Conservation (phyloP, 2,888 invertebrate species). For the Margaritifera margaritifera region DNA sequence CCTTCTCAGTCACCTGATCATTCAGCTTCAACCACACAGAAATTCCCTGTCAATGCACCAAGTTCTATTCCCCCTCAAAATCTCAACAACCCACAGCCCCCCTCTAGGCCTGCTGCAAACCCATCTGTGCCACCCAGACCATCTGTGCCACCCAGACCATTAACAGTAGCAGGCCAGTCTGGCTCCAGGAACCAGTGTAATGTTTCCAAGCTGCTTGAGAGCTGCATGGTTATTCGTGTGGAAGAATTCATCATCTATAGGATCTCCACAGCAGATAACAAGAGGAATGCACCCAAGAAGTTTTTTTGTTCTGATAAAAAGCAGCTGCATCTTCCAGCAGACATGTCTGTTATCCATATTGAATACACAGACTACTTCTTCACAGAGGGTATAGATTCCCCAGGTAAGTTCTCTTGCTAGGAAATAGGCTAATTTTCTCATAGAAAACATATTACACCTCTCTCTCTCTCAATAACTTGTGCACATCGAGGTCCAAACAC, state of each 20-base stretch:
- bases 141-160: not conserved
- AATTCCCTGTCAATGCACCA: constrained; percentile 18
- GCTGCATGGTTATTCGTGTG: constrained; percentile 90
- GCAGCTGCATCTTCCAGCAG: constrained; percentile 88
- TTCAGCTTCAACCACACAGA: constrained; percentile 15
- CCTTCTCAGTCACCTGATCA: constrained; percentile 49
- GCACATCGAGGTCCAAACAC: too few relatives aligned
- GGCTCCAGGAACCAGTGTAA: not conserved
- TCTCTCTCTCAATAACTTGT: too few relatives aligned
- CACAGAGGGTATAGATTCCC: constrained; percentile 80
- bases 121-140: constrained; percentile 7
- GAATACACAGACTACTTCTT: constrained; percentile 95
- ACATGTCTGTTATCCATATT: constrained; percentile 93
- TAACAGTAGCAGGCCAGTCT: not conserved
- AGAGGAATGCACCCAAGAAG: constrained; percentile 81
- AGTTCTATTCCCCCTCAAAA: constrained; percentile 13
- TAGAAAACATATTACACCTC: too few relatives aligned
- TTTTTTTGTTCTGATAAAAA: constrained; percentile 78
- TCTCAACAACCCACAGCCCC: constrained; percentile 3
- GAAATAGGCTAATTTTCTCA: not conserved
- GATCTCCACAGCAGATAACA: constrained; percentile 80
- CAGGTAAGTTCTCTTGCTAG: constrained; percentile 58
- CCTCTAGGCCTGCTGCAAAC: constrained; percentile 16
- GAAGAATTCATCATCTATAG: constrained; percentile 92
- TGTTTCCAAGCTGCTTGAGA: constrained; percentile 83